These are phyloP conservation scores for Chrysomallon squamiferum DNA, from an alignment of 1,140 invertebrate genomes.

Conservation along the genomic window DNA sequence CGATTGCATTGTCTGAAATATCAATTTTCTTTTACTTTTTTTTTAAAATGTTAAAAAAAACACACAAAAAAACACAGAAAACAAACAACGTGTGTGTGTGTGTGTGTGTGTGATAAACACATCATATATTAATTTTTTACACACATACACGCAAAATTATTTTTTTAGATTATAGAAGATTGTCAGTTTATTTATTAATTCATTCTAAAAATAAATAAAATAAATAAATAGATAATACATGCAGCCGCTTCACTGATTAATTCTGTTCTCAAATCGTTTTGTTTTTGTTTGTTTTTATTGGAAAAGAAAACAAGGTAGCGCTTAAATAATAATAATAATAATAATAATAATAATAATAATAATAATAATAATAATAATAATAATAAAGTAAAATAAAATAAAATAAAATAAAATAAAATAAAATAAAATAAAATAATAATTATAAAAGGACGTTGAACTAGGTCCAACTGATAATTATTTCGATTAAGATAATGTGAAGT, in stretches of 20 bases:
- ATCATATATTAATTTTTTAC: not conserved
- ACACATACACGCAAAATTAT: not conserved
- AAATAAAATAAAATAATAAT: no score
- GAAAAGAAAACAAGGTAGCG: not conserved
- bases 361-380: not conserved
- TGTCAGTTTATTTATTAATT: not conserved
- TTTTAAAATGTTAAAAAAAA: no score
- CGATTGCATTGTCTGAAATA: conserved; percentile 1
- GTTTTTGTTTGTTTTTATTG: not conserved
- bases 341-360: not conserved
- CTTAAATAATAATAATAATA: not conserved
- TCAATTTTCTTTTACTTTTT: no score
- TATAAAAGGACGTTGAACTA: no score
- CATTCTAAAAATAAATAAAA: not conserved
- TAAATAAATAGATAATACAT: not conserved
- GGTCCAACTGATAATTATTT: no score
- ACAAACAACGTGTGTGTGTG: not conserved
- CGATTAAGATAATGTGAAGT: no score
- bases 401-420: not conserved
- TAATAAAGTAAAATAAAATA: not conserved
- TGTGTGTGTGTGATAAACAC: not conserved
- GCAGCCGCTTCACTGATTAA: not conserved
- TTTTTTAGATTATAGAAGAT: not conserved
- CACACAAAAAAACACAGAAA: no score
- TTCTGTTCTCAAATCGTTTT: not conserved